Conservation (phyloP, 2,113 vertebrate species). For the Tupaia chinensis region DNA sequence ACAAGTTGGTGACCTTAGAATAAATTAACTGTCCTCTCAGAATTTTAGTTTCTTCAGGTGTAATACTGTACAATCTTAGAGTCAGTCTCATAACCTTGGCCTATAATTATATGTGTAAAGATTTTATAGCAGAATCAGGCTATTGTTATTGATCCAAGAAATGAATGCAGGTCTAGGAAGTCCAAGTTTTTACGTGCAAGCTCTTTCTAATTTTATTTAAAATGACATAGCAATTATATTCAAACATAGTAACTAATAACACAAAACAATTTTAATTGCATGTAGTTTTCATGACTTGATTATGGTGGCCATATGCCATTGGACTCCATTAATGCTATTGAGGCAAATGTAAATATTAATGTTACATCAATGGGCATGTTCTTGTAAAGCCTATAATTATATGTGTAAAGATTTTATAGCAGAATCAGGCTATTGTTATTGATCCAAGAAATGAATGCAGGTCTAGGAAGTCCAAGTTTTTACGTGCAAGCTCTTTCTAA, state of each 20-base stretch:
- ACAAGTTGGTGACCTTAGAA: not conserved
- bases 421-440: not conserved
- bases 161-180: not conserved
- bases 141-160: not conserved
- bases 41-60: not conserved
- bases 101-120: not conserved
- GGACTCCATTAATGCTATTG: not conserved
- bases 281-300: conserved; percentile 24
- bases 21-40: not conserved
- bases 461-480: not conserved
- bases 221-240: conserved; percentile 17
- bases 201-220: not conserved
- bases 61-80: not conserved
- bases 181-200: not conserved
- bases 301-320: not conserved
- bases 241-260: not conserved
- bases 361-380: not conserved
- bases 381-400: not conserved
- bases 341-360: not conserved
- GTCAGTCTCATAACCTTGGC: not conserved
- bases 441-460: not conserved
- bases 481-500: not conserved
- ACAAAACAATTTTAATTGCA: not conserved
- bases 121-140: not conserved
- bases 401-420: not conserved